Conservation (phyloP, 2,113 vertebrate genomes). For the Numida meleagris region DNA sequence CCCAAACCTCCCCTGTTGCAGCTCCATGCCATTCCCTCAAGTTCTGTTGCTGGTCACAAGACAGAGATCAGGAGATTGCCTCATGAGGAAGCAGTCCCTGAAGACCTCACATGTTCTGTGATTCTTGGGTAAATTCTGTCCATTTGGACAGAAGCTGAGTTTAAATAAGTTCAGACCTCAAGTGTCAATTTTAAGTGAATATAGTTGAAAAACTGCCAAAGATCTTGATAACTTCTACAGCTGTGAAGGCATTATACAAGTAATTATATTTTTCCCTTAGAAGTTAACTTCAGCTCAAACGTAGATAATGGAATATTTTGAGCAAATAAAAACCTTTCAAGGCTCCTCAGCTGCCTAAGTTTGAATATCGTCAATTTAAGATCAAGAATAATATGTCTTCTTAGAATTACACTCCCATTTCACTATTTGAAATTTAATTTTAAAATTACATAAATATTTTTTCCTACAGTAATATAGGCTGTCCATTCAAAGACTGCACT, state of each 20-base stretch:
- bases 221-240: neutral
- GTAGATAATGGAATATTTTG: neutral
- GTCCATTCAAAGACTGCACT: neutral
- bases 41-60: no score
- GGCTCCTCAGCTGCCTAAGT: neutral
- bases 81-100: neutral
- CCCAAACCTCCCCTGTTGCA: no score
- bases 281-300: neutral
- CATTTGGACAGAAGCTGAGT: neutral
- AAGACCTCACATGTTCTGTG: neutral
- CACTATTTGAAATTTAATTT: slow-evolving; percentile 1
- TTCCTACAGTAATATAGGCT: neutral
- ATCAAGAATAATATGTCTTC: neutral
- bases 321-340: neutral
- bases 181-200: neutral
- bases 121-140: neutral
- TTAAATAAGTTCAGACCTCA: neutral
- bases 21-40: no score
- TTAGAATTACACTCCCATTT: neutral
- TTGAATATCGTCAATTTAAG: neutral
- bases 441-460: slow-evolving; percentile 22
- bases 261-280: neutral
- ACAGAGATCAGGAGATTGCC: no score
- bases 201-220: neutral
- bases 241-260: neutral